A percentile compares a stretch with the other conserved stretches of the same genome.
Evolutionary conservation across 2,797 vertebrate species (phyloP).

Genomic region (Cryptoblepharus egeriae): DNA sequence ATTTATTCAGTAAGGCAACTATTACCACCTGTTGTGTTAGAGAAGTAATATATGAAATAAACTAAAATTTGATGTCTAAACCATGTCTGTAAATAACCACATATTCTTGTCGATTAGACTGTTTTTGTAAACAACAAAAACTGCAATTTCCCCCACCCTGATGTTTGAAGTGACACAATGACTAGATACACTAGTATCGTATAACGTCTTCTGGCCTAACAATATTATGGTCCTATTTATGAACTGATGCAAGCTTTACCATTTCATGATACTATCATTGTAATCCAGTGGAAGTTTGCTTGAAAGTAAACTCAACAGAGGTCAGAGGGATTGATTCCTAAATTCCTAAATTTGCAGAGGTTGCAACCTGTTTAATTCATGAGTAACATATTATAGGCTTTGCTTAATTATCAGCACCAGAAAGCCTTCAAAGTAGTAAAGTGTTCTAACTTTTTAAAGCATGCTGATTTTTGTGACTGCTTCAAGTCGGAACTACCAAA

Average conservation of each 20-base stretch:
- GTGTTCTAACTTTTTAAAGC: neutral
- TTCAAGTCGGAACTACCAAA: neutral
- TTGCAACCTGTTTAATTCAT: neutral
- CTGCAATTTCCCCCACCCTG: no score
- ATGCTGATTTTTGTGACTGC: no score
- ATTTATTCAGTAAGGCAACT: neutral
- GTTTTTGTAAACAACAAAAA: no score
- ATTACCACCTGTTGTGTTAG: neutral
- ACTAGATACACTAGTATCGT: no score
- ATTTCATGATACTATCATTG: neutral
- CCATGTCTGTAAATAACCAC: neutral
- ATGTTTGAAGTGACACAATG: no score
- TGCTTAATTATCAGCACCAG: neutral
- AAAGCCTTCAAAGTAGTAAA: neutral
- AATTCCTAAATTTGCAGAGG: neutral
- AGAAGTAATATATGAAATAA: neutral
- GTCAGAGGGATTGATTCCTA: neutral
- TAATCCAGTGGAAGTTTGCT: neutral
- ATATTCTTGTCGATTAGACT: no score
- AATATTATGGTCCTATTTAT: no score
- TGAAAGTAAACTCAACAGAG: neutral
- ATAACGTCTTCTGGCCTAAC: no score
- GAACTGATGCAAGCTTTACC: no score
- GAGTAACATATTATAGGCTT: neutral
- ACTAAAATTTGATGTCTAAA: neutral